Evolutionary conservation across 2,113 vertebrate species (phyloP), one percentile per base, ranked within the genome.

Genomic region (Halichoeres trimaculatus): DNA sequence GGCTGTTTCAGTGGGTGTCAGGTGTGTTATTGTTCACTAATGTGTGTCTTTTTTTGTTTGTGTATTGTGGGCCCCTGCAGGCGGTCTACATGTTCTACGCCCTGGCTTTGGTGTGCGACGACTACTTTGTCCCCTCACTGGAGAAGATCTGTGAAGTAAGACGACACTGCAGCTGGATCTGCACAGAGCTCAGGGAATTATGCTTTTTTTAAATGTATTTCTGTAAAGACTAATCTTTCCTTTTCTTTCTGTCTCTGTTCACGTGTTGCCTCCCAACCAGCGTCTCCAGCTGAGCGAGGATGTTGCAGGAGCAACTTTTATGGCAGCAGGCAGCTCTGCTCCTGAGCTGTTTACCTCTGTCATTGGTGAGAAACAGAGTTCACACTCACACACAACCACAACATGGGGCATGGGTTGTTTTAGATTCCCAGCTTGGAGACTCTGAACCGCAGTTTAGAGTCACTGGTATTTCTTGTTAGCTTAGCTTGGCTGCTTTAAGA

Each of bases 21-120:
- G 17, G 41, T 60, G 20, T 51, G 9, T 30, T 60, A 1, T 30
- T 22, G 8, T 47, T 50, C 2, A 34, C 8, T 12, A 9, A 6
- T 36, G 41, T 57, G 36, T 53, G 9, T 66, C 22, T 70, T 4
- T 63, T 38, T 57, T 22, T 77, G 45, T 38, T 1, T 75, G 13
- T 81, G 61, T 91, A 22, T 81, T 11, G 8, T 53, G 47, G 14
- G 83, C 56, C n/a, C 53, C 88, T 92, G 22, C 88, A 99, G 98
- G 95, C 97, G 0, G 95, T 99, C 91, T 99, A 99, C 87, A 99
- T 99, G 97, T 99, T 99, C 88, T 99, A 97, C 0, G 97, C 98
- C 0, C 87, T 99, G 91, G 98, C 97, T 1, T 92, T 99, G 36
- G 96, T 99, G 63, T 99, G 98, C 13, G 97, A 99, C 35, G 98